phyloP scores from a whole-genome alignment of 2,888 invertebrate genomes.

The Rhagophthalmus giganteus region DNA sequence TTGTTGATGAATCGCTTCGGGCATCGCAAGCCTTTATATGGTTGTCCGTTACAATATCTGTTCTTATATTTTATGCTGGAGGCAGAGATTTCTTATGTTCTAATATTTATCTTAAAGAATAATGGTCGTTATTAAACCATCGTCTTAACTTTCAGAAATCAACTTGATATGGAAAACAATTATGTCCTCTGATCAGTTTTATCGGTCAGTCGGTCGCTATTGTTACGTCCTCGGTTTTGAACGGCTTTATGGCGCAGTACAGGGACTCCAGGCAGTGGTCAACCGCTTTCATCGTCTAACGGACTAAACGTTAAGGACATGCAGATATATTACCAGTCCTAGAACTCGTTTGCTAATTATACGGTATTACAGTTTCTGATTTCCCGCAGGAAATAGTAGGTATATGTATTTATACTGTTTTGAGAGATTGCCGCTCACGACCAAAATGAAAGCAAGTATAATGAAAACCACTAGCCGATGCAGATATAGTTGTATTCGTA shows the following conservation, averaged over 20 bases:
- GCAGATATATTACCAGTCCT: slow-evolving; percentile 21
- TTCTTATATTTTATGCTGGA: slow-evolving; percentile 23
- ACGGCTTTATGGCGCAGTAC: no score
- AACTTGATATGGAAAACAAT: slow-evolving; percentile 21
- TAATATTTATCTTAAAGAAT: slow-evolving; percentile 23
- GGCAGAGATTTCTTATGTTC: slow-evolving; percentile 17
- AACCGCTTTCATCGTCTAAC: no score
- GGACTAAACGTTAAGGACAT: slow-evolving; percentile 17
- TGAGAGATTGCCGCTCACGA: slow-evolving; percentile 27
- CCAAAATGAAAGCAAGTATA: slow-evolving; percentile 29
- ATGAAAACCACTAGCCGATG: slow-evolving; percentile 18
- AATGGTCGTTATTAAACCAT: slow-evolving; percentile 16
- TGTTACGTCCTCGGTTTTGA: no score
- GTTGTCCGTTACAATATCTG: slow-evolving; percentile 21
- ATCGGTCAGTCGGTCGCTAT: slow-evolving; percentile 7
- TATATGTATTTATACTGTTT: slow-evolving; percentile 28
- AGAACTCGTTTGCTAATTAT: slow-evolving; percentile 35
- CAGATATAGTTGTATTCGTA: slow-evolving; percentile 10
- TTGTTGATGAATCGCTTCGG: slow-evolving; percentile 35
- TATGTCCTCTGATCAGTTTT: slow-evolving; percentile 20
- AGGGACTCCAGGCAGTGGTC: no score
- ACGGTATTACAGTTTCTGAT: slow-evolving; percentile 36
- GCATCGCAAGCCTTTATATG: slow-evolving; percentile 32
- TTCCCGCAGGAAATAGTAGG: slow-evolving; percentile 34
- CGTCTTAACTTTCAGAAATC: slow-evolving; percentile 11